phyloP scores from a whole-genome alignment of 2,797 vertebrate genomes.

The Lutjanus argentimaculatus region DNA sequence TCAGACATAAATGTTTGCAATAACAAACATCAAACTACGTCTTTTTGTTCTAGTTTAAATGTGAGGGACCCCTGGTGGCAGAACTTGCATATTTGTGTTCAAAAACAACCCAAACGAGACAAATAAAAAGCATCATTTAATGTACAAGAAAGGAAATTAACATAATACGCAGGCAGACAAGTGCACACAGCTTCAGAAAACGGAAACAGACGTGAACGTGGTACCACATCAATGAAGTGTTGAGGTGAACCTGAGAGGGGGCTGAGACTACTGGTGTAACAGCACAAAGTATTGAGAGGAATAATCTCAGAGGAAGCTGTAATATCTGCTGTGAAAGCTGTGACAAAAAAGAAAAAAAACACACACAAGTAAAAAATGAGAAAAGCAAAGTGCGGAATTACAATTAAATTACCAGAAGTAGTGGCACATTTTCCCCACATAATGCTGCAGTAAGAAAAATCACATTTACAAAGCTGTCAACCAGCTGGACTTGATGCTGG shows the following conservation, averaged over 20 bases:
- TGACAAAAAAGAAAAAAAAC: conserved; percentile 34
- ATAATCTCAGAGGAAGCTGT: conserved; percentile 40
- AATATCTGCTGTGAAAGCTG: conserved; percentile 36
- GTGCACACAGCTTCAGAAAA: conserved; percentile 60
- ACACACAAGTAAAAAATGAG: conserved; percentile 32
- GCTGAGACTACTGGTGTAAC: conserved; percentile 45
- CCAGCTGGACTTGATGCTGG: conserved; percentile 41
- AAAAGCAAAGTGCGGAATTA: conserved; percentile 75
- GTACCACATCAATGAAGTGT: conserved; percentile 61
- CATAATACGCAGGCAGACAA: conserved; percentile 47
- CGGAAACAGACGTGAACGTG: conserved; percentile 45
- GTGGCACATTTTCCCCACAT: conserved; percentile 65
- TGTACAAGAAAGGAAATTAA: conserved; percentile 63
- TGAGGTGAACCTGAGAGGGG: conserved; percentile 44
- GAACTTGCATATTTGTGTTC: too few species aligned
- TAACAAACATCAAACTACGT: too few species aligned
- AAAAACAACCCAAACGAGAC: conserved; percentile 33
- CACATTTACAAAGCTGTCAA: conserved; percentile 66
- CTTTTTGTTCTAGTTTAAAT: neutral
- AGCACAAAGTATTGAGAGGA: conserved; percentile 29
- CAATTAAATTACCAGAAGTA: conserved; percentile 71
- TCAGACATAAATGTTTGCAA: neutral
- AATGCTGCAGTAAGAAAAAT: conserved; percentile 55
- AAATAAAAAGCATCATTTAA: conserved; percentile 76
- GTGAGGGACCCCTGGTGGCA: neutral